Evolutionary conservation across 2,113 vertebrate species (phyloP).

Genomic region (Gavialis gangeticus): DNA sequence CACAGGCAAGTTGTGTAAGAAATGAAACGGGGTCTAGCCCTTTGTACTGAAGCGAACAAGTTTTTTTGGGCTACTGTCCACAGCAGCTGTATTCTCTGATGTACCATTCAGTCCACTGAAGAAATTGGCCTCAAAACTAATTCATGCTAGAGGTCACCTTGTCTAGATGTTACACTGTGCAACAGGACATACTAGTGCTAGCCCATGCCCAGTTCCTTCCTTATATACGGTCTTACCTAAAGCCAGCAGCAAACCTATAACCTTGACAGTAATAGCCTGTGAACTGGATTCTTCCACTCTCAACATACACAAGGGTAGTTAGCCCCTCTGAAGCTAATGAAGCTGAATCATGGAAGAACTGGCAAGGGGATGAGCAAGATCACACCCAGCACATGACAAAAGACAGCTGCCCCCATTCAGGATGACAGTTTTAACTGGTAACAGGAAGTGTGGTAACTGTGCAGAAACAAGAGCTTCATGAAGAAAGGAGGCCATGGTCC

Average conservation of each 20-base stretch:
- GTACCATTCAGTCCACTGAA: too few species aligned
- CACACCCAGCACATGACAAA: neutral
- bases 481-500: slow-evolving; percentile 5
- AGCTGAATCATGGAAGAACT: neutral
- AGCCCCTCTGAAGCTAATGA: neutral
- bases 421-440: neutral
- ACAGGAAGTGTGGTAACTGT: too few species aligned
- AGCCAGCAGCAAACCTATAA: neutral
- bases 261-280: neutral
- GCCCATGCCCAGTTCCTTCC: neutral
- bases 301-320: neutral
- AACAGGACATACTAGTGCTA: neutral
- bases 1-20: too few species aligned
- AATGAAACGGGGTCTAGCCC: too few species aligned
- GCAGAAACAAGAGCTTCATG: fast-evolving
- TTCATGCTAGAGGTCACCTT: neutral
- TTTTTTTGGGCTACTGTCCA: neutral
- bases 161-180: neutral
- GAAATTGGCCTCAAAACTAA: neutral
- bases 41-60: neutral
- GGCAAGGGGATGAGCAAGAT: neutral
- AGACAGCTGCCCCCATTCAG: fast-evolving
- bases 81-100: neutral
- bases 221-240: neutral
- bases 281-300: neutral